phyloP scores from a whole-genome alignment of 2,113 vertebrate species.

The Andinoacara biseriatus region DNA sequence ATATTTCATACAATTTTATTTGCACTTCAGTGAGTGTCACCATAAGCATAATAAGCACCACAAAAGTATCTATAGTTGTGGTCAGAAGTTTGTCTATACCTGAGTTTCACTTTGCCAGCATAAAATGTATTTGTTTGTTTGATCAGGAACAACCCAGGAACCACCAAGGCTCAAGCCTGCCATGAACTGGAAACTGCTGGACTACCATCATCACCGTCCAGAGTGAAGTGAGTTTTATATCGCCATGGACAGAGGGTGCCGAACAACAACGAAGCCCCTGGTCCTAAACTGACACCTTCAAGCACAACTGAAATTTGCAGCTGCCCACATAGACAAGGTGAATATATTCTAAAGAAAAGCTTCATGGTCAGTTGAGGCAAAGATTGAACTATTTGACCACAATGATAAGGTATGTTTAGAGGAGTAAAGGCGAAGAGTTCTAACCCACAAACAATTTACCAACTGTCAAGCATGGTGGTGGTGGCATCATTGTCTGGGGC shows the following conservation, averaged over 20 bases:
- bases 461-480: not conserved
- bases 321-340: not conserved
- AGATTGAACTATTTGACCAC: no score
- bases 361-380: no score
- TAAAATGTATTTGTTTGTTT: no score
- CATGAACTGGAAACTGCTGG: not conserved
- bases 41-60: not conserved
- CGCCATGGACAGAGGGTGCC: not conserved
- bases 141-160: not conserved
- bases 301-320: not conserved
- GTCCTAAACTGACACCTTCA: not conserved
- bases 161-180: not conserved
- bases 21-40: not conserved
- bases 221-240: not conserved
- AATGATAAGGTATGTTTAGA: not conserved
- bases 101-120: not conserved
- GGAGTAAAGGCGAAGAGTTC: not conserved
- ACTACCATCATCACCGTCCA: not conserved
- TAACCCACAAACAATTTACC: not conserved
- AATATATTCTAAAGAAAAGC: no score
- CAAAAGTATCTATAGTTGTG: not conserved
- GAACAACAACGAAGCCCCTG: not conserved
- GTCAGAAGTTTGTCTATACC: not conserved
- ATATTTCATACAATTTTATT: no score
- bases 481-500: not conserved